Base-by-base conservation (phyloP, 2,888 invertebrate species). In the Siphonodentalium dalli region DNA sequence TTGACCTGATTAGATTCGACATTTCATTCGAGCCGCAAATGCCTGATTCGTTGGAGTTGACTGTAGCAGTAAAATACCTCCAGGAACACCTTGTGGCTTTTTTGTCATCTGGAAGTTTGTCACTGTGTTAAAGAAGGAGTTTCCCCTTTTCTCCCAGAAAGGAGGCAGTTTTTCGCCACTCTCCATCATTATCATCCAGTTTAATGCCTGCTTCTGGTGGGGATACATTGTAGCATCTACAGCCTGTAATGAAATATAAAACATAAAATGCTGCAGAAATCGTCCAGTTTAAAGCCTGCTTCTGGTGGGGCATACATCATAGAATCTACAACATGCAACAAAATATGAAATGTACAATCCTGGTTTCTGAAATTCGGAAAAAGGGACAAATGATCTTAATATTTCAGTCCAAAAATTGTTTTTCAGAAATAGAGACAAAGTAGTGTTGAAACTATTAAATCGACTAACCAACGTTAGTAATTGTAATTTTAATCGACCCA, bases 171-270 rank as follows among this genome's bases (percentile, higher is more conserved):
- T 55, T n/a, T 56, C 28, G 1, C 56, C 61, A 42, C 65, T 71
- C 46, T 72, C 72, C 28, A 61, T 50, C 31, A 49, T 35, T 18
- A 72, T 67, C 72, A 72, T 72, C 72, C 72, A 72, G 47, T 61
- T 49, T 21, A 72, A 47, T 11, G 72, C 72, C 41, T 68, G 70
- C 39, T 69, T 71, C 59, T 72, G 72, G 29, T 72, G 72, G n/a
- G 64, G 64, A 24, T 68, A 72, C 48, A 72, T 42, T 13, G 49
- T 39, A 15, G 68, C 65, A 7, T 18, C 27, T 13, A 72, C 58
- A 9, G 66, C 70, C 72, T 72, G 48, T 13, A 53, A 48, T 15
- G 47, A 13, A 41, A 58, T 23, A 24, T 23, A n/a, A n/a, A n/a
- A n/a, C n/a, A n/a, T n/a, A n/a, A n/a, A n/a, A n/a, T n/a, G n/a